Percentiles rank a stretch among this genome's conserved stretches.
phyloP scores from a whole-genome alignment of 2,888 invertebrate genomes.

The Athrips mouffetella region DNA sequence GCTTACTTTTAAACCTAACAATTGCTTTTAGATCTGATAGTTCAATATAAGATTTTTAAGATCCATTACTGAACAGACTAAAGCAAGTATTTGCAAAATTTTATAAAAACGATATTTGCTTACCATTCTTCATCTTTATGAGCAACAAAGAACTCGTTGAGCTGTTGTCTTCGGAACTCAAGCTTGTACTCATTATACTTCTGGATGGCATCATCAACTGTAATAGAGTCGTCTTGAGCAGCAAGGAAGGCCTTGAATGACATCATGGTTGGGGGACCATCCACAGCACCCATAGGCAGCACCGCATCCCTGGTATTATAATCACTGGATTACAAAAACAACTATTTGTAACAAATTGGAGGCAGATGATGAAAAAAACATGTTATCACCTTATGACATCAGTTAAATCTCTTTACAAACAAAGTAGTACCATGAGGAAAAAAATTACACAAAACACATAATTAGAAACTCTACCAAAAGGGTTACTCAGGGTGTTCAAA shows the following conservation, averaged over 20 bases:
- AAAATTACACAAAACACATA: no score
- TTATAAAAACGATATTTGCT: slow-evolving; percentile 43
- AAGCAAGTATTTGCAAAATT: not conserved
- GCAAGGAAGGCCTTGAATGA: slow-evolving; percentile 97
- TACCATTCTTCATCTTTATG: slow-evolving; percentile 99
- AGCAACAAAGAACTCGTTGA: slow-evolving; percentile 98
- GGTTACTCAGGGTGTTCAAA: no score
- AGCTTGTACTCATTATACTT: slow-evolving; percentile 99
- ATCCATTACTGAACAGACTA: not conserved
- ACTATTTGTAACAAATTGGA: slow-evolving; percentile 5
- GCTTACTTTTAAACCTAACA: no score
- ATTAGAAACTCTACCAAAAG: no score
- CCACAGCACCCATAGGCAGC: slow-evolving; percentile 62
- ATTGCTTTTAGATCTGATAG: no score
- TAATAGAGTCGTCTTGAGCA: slow-evolving; percentile 98
- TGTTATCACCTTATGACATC: no score
- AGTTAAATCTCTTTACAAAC: no score
- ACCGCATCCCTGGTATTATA: slow-evolving; percentile 68
- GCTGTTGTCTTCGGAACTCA: slow-evolving; percentile 96
- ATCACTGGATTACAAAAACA: slow-evolving; percentile 13
- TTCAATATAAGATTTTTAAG: not conserved
- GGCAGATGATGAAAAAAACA: no score
- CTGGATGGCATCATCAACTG: slow-evolving; percentile 96
- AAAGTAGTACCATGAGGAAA: no score
- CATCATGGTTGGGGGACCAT: slow-evolving; percentile 97